phyloP scores from a whole-genome alignment of 2,797 vertebrate genomes.

The Oceanodroma leucorhoa region DNA sequence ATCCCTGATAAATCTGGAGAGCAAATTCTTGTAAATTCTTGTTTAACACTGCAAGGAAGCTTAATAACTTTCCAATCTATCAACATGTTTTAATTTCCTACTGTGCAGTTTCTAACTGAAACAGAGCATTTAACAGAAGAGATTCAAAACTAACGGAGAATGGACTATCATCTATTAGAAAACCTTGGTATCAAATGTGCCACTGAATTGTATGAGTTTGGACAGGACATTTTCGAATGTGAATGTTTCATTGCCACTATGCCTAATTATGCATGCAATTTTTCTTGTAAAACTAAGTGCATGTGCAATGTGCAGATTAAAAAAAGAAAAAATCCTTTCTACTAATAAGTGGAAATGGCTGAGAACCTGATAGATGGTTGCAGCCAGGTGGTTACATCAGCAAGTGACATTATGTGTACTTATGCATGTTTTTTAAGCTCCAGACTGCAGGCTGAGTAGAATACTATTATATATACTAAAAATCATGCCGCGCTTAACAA shows the following conservation, averaged over 20 bases:
- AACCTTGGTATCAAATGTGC: neutral
- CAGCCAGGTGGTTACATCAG: neutral
- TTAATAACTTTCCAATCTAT: constrained; percentile 69
- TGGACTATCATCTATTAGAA: neutral
- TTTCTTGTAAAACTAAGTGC: neutral
- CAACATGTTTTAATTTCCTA: constrained; percentile 70
- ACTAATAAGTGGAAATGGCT: neutral
- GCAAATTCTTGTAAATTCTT: constrained; percentile 65
- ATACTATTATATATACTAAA: neutral
- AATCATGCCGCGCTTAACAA: neutral
- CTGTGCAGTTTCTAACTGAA: constrained; percentile 1
- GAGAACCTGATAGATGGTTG: neutral
- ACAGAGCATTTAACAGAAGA: constrained; percentile 14
- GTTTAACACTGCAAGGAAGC: constrained; percentile 63
- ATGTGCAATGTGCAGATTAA: neutral
- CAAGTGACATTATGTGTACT: neutral
- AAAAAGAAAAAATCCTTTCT: neutral
- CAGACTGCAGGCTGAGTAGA: neutral
- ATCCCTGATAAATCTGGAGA: constrained; percentile 67
- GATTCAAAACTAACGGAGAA: neutral
- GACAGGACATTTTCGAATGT: neutral
- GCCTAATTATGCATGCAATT: neutral
- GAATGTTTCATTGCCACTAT: neutral
- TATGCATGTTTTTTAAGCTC: neutral
- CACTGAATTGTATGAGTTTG: neutral